phyloP scores from a whole-genome alignment of 2,113 vertebrate genomes.

The Pyrgilauda ruficollis region DNA sequence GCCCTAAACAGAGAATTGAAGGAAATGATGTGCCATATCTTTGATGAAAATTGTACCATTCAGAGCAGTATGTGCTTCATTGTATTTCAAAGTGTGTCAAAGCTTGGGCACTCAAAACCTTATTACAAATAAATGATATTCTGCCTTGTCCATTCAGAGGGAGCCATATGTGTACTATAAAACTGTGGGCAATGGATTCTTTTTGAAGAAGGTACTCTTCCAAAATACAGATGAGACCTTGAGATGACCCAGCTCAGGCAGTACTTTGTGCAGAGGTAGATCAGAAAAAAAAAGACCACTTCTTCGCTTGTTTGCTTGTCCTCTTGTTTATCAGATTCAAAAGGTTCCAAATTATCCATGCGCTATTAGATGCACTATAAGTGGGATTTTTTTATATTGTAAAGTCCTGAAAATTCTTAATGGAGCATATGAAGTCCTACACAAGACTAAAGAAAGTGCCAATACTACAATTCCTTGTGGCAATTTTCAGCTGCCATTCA shows the following conservation, averaged over 20 bases:
- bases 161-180: background rate
- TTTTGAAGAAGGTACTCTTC: background rate
- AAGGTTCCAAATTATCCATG: background rate
- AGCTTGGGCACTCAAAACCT: background rate
- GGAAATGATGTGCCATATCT: background rate
- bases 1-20: background rate
- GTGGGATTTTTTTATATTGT: background rate
- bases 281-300: background rate
- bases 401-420: background rate
- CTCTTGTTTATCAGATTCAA: background rate
- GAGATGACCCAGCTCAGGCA: background rate
- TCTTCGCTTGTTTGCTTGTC: background rate
- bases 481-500: background rate
- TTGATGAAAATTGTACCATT: background rate
- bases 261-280: background rate
- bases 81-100: background rate
- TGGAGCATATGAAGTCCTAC: background rate
- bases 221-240: background rate
- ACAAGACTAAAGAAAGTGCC: background rate
- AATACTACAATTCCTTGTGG: background rate
- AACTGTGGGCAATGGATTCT: background rate
- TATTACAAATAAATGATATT: background rate
- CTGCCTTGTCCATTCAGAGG: background rate
- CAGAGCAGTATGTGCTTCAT: background rate
- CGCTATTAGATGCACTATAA: background rate